These are phyloP conservation scores for Rhyacichthys aspro DNA, from an alignment of 2,797 vertebrate species.

Conservation along the genomic window DNA sequence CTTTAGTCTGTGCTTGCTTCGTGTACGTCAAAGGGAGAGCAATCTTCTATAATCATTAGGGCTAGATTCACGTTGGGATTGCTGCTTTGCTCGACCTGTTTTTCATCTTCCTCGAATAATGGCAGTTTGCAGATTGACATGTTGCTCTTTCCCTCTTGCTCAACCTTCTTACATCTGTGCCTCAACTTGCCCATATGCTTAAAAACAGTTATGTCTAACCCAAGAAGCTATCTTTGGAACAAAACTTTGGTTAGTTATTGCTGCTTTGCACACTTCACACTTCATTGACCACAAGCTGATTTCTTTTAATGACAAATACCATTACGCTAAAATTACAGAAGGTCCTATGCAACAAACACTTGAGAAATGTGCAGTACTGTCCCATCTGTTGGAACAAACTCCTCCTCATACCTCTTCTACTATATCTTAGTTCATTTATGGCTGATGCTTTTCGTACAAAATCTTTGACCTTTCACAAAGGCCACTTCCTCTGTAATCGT, in stretches of 20 bases:
- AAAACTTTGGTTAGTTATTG: slow-evolving; percentile 13
- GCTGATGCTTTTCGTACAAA: slow-evolving; percentile 37
- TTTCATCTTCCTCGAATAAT: slow-evolving; percentile 19
- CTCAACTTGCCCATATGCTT: slow-evolving; percentile 34
- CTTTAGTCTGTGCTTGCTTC: slow-evolving; percentile 60
- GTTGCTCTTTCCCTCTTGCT: slow-evolving; percentile 3
- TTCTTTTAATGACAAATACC: too few species aligned
- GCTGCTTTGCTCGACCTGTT: slow-evolving; percentile 45
- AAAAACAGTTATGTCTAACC: slow-evolving; percentile 32
- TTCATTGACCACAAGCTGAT: too few species aligned
- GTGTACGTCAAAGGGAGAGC: slow-evolving; percentile 32
- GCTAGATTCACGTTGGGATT: slow-evolving; percentile 31
- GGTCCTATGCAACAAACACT: too few species aligned
- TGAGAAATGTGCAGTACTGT: too few species aligned
- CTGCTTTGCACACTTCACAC: slow-evolving; percentile 16
- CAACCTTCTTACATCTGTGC: slow-evolving; percentile 10
- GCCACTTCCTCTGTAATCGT: slow-evolving; percentile 71
- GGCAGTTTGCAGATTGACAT: slow-evolving; percentile 19
- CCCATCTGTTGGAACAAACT: slow-evolving; percentile 13
- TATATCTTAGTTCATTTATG: slow-evolving; percentile 15
- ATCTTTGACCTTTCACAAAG: slow-evolving; percentile 68
- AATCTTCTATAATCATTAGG: slow-evolving; percentile 59
- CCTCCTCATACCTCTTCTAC: too few species aligned
- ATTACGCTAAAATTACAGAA: too few species aligned
- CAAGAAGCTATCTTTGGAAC: neutral